phyloP scores from a whole-genome alignment of 2,113 vertebrate genomes.

The Brienomyrus brachyistius region DNA sequence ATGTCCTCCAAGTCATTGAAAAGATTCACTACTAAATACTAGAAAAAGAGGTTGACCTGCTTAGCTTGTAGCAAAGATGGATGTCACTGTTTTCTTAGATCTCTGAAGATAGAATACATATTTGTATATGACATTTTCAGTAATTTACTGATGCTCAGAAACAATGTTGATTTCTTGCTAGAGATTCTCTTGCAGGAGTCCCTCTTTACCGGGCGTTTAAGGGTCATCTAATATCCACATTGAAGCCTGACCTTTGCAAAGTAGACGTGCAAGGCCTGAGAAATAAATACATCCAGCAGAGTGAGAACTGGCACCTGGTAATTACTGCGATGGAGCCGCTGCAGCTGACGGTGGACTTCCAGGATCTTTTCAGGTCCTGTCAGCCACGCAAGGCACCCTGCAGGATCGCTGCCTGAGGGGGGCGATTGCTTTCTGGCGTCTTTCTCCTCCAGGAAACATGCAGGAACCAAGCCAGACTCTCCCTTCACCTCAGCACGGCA shows the following conservation, averaged over 20 bases:
- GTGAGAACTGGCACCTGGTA: constrained; percentile 41
- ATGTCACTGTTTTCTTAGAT: background rate
- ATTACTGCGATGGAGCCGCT: constrained; percentile 41
- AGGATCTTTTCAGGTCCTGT: constrained; percentile 54
- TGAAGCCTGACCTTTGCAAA: background rate
- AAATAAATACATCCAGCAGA: background rate
- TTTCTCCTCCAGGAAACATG: background rate
- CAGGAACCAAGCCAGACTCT: constrained; percentile 24
- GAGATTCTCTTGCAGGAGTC: background rate
- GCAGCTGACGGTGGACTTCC: constrained; percentile 52
- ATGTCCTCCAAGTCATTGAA: background rate
- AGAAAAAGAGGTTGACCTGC: background rate
- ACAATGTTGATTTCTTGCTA: background rate
- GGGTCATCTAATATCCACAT: background rate
- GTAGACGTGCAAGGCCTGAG: background rate
- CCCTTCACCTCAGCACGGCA: background rate
- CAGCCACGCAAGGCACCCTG: constrained; percentile 21
- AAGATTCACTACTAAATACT: background rate
- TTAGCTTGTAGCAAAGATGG: background rate
- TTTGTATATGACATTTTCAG: background rate
- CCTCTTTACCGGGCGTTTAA: background rate
- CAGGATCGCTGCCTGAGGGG: background rate
- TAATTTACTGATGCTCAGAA: background rate
- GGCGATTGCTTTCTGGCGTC: background rate
- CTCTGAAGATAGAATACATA: background rate